Evolutionary conservation across 2,797 vertebrate species (phyloP), one percentile per base, ranked within the genome.

Genomic region (Sebastes reedi): DNA sequence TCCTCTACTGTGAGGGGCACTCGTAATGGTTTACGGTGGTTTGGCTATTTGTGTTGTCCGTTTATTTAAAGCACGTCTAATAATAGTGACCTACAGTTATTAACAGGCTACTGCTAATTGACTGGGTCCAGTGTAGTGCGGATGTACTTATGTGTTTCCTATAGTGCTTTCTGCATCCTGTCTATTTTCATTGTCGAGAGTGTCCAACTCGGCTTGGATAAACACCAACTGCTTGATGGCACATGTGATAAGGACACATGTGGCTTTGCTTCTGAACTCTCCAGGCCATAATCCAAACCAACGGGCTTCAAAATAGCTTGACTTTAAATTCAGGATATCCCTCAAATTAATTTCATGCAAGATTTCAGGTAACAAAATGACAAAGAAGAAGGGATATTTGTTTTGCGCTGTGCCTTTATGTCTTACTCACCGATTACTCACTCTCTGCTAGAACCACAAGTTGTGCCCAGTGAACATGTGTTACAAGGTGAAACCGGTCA

Each of bases 151-250:
- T 84, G 72, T 68, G 84, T 81, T 84, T 89, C 72, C 87, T 80
- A 56, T 69, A 36, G 73, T 59, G n/a, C 74, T 64, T 72, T 81
- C 82, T 82, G 74, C 84, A 86, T 92, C 88, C 89, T 91, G 87
- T 80, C 80, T 83, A 34, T 76, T 80, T 67, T 83, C 77, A 75
- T 83, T 79, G 79, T 79, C 8, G 11, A 62, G 25, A 67, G 39
- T 75, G 69, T 79, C 67, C 52, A 65, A 59, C 46, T 72, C 73
- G 69, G 75, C 66, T 75, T 76, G 58, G 39, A 84, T 60, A 92
- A 92, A 89, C 71, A 90, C 78, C 66, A n/a, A 56, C 46, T 75
- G 54, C 59, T 71, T 25, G 32, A 75, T 73, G 87, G 80, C 58
- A n/a, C 29, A 32, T 88, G 80, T 72, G 81, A 92, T 86, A 87